phyloP scores from a whole-genome alignment of 2,113 vertebrate genomes.

The Alces alces region DNA sequence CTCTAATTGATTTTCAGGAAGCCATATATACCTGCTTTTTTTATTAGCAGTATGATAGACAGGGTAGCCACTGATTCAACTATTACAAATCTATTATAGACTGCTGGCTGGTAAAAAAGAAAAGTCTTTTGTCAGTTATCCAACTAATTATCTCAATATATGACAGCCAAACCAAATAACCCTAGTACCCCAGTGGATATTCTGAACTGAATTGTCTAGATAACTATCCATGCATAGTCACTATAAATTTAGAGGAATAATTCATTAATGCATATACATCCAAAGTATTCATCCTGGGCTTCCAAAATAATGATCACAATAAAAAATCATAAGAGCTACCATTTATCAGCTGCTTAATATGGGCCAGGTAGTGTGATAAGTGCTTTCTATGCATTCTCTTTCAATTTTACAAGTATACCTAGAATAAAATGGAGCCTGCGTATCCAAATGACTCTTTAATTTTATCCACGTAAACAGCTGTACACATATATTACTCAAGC shows the following conservation, averaged over 20 bases:
- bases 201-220: conserved; percentile 32
- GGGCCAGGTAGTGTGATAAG: background rate
- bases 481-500: conserved; percentile 24
- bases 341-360: conserved; percentile 11
- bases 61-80: background rate
- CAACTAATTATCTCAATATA: conserved; percentile 53
- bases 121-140: conserved; percentile 29
- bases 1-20: background rate
- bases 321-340: background rate
- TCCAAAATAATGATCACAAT: background rate
- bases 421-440: background rate
- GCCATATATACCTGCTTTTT: background rate
- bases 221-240: conserved; percentile 9
- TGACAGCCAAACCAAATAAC: conserved; percentile 51
- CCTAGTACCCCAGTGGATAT: background rate
- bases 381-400: conserved; percentile 3
- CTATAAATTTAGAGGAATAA: background rate
- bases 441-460: conserved; percentile 41
- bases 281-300: background rate
- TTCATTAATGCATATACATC: conserved; percentile 15
- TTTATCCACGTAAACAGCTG: conserved; percentile 37
- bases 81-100: background rate
- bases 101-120: conserved; percentile 11
- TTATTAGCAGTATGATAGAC: background rate
- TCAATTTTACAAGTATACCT: conserved; percentile 41